Conservation (phyloP, 2,113 vertebrate species). For the Proterorhinus semilunaris region DNA sequence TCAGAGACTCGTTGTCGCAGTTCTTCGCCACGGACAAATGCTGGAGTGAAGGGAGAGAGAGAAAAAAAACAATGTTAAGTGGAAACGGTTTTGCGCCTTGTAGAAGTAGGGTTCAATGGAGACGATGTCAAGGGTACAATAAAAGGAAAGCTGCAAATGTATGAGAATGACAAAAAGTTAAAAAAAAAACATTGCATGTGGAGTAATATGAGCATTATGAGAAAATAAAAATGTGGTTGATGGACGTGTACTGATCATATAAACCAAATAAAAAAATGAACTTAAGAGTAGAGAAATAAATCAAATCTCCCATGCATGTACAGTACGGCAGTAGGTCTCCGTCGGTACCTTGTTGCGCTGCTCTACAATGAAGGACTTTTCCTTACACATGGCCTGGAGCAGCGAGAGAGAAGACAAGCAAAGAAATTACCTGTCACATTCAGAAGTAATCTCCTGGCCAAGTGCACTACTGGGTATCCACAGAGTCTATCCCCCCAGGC, state of each 20-base stretch:
- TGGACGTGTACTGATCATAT: not conserved
- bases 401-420: slow-evolving; percentile 52
- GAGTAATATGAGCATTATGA: not conserved
- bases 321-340: not conserved
- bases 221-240: not conserved
- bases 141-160: not conserved
- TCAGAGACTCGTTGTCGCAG: slow-evolving; percentile 88
- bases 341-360: slow-evolving; percentile 76
- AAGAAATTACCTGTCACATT: slow-evolving; percentile 31
- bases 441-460: slow-evolving; percentile 1
- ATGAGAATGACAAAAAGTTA: not conserved
- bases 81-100: not conserved
- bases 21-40: slow-evolving; percentile 89
- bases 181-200: too few species aligned
- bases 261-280: not conserved
- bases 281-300: not conserved
- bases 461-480: not conserved
- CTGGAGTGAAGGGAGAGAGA: slow-evolving; percentile 68
- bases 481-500: too few species aligned
- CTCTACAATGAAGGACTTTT: slow-evolving; percentile 77
- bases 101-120: not conserved
- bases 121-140: not conserved
- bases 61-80: not conserved
- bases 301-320: slow-evolving; percentile 15
- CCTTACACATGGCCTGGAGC: slow-evolving; percentile 77